Percentiles rank a stretch among this genome's conserved stretches.
phyloP scores from a whole-genome alignment of 2,113 vertebrate genomes.

The Podarcis cretensis region DNA sequence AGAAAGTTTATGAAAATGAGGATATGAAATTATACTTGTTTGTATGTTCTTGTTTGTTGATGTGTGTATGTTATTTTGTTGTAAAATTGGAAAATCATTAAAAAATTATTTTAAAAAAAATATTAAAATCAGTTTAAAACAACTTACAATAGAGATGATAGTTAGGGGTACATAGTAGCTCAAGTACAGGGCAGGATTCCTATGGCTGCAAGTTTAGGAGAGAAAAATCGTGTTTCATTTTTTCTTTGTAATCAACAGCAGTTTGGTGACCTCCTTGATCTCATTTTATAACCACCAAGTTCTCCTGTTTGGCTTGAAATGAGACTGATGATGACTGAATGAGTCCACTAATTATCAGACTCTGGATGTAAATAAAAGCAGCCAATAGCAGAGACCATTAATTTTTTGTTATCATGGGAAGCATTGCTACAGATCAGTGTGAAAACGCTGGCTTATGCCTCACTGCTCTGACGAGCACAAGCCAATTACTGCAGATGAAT shows the following conservation, averaged over 20 bases:
- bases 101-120: too few species aligned
- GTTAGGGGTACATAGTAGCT: too few species aligned
- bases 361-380: constrained; percentile 44
- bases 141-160: too few species aligned
- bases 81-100: too few species aligned
- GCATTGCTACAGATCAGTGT: constrained; percentile 61
- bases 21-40: too few species aligned
- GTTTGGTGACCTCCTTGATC: rapidly evolving
- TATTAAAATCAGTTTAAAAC: too few species aligned
- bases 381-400: constrained; percentile 24
- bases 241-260: background rate
- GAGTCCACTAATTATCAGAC: constrained; percentile 47
- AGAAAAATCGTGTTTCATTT: background rate
- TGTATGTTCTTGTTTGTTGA: too few species aligned
- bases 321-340: constrained; percentile 38
- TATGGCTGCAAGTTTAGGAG: background rate
- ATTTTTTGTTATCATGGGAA: constrained; percentile 56
- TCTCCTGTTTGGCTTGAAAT: constrained; percentile 13
- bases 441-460: constrained; percentile 62
- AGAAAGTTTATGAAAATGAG: too few species aligned
- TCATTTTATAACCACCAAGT: constrained; percentile 30
- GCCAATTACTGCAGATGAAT: constrained; percentile 69
- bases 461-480: constrained; percentile 59
- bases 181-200: background rate
- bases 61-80: too few species aligned